Evolutionary conservation across 2,113 vertebrate species (phyloP), one percentile per base, ranked within the genome.

Genomic region (Rhinolophus ferrumequinum): DNA sequence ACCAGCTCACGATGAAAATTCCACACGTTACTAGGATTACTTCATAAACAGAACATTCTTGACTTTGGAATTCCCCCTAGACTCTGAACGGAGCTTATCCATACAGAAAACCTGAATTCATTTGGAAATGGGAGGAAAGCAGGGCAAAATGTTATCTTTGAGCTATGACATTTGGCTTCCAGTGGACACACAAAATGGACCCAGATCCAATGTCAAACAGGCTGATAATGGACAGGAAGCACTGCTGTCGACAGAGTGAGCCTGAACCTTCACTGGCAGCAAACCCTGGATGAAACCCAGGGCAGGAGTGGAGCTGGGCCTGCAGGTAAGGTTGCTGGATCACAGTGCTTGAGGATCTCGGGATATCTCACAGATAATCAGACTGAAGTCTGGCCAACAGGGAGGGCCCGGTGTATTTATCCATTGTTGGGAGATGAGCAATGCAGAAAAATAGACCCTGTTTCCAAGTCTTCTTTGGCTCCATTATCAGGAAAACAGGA

Each of bases 361-460:
- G 97, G 98, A 98, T 97, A 98, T 98, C 96, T 98, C 94, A 83
- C 97, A 98, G 98, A 98, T 99, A 99, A 99, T 99, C 99, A 99
- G 98, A 98, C 98, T 99, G 99, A 99, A 99, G 99, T 98, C 98
- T 98, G 98, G 98, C 98, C 99, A 98, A 97, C 80, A 97, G 98
- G 98, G 98, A 98, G 97, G 98, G 95, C 97, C 96, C 95, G 99
- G 98, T 99, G 99, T 99, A 99, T 99, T 99, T 99, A 99, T 98
- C 99, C 99, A 99, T 99, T 99, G 99, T 99, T 98, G 98, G 96
- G 77, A 89, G 96, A 98, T 99, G 99, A 99, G 98, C 99, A 98
- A 98, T 97, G 94, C 98, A 98, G 99, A 99, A 99, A 99, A 99
- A 99, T 95, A 86, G 97, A 97, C 88, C 98, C 96, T 21, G 93